These are phyloP conservation scores for Bruchidius siliquastri DNA, from an alignment of 2,888 invertebrate genomes.

Conservation along the genomic window DNA sequence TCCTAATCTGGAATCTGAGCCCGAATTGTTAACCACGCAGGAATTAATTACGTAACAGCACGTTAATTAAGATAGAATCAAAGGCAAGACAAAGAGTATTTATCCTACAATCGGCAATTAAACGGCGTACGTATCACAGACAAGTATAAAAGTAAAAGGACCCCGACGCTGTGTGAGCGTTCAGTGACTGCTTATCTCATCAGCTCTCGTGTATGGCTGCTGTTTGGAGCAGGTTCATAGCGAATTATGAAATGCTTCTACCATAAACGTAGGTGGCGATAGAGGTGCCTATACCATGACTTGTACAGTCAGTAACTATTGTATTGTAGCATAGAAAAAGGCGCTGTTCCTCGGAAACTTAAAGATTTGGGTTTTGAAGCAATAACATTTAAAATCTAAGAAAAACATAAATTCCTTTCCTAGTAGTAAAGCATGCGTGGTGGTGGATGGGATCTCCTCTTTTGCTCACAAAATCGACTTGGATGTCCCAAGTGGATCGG, in stretches of 20 bases:
- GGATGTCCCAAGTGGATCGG: too few species aligned
- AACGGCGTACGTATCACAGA: slow-evolving; percentile 16
- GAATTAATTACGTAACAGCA: slow-evolving; percentile 19
- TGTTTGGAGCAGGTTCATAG: neutral
- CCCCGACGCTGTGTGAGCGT: slow-evolving; percentile 2
- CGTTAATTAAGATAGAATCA: slow-evolving; percentile 27
- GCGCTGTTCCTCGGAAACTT: too few species aligned
- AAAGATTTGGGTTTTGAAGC: too few species aligned
- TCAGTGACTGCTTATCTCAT: slow-evolving; percentile 4
- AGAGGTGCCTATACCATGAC: too few species aligned
- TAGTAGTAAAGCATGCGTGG: too few species aligned
- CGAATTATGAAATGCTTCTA: neutral
- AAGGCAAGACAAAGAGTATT: slow-evolving; percentile 21
- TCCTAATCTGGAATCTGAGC: neutral
- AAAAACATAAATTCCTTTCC: too few species aligned
- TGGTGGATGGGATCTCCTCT: too few species aligned
- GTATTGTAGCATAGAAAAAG: too few species aligned
- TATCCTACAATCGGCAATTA: slow-evolving; percentile 25
- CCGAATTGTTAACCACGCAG: neutral
- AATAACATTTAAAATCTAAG: too few species aligned
- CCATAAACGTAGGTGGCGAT: neutral
- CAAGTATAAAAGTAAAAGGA: slow-evolving; percentile 5
- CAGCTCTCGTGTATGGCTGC: neutral
- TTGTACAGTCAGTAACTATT: too few species aligned
- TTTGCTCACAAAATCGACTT: too few species aligned